Evolutionary conservation across 2,113 vertebrate species (phyloP).

Genomic region (Tricholaema leucomelas): DNA sequence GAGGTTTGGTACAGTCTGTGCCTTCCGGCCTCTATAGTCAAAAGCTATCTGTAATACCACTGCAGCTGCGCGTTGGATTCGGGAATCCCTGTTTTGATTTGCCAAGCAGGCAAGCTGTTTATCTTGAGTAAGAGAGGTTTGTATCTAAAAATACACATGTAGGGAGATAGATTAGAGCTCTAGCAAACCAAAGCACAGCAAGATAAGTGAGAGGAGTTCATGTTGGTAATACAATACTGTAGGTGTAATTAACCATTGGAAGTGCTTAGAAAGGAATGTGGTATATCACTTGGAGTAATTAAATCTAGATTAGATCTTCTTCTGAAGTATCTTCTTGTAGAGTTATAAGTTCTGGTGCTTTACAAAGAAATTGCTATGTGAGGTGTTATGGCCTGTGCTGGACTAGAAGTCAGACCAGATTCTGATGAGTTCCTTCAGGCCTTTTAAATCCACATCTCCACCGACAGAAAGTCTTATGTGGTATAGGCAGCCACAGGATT

Average conservation of each 20-base stretch:
- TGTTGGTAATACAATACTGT: background rate
- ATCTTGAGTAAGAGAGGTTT: conserved; percentile 29
- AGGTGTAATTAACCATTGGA: conserved; percentile 59
- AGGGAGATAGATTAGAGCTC: conserved; percentile 16
- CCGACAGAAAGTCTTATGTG: conserved; percentile 39
- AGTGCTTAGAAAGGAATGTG: conserved; percentile 27
- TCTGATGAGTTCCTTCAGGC: conserved; percentile 45
- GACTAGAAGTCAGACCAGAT: conserved; percentile 61
- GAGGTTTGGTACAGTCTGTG: too few species aligned
- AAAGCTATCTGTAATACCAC: background rate
- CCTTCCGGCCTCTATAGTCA: background rate
- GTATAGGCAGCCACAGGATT: conserved; percentile 33
- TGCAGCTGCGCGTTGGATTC: background rate
- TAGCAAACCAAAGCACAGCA: conserved; percentile 33
- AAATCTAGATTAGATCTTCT: conserved; percentile 59
- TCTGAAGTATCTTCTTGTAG: conserved; percentile 42
- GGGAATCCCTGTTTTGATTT: conserved; percentile 45
- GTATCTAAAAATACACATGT: conserved; percentile 48
- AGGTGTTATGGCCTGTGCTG: conserved; percentile 30
- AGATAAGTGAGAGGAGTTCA: conserved; percentile 45
- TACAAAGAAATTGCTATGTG: conserved; percentile 42
- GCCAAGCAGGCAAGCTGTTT: background rate
- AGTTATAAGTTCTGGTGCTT: conserved; percentile 60
- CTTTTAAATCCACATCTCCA: conserved; percentile 49
- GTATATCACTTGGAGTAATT: conserved; percentile 60